phyloP scores from a whole-genome alignment of 64 coral and sea anemone species.

The Stichodactyla mertensii region DNA sequence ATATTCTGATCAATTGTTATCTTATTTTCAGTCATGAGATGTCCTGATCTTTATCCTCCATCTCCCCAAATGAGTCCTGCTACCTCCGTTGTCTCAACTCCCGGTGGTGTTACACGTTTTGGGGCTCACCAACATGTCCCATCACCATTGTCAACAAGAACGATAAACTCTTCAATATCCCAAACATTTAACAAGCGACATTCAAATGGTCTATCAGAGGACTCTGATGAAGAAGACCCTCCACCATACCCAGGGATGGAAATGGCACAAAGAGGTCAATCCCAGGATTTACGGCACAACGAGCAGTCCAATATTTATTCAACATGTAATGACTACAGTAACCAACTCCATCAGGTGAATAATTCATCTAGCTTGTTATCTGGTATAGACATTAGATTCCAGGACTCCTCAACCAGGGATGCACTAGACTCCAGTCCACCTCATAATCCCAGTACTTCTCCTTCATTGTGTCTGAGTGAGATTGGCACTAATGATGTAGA shows the following conservation, averaged over 20 bases:
- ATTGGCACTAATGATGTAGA: not conserved
- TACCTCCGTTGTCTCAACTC: not conserved
- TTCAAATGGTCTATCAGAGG: not conserved
- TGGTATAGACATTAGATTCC: not conserved
- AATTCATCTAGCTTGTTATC: not conserved
- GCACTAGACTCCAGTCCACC: not conserved
- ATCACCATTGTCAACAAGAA: not conserved
- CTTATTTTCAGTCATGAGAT: slow-evolving; percentile 40
- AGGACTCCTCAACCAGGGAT: not conserved
- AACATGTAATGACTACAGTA: not conserved
- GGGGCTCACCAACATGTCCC: not conserved
- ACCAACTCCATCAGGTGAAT: not conserved
- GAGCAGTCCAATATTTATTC: not conserved
- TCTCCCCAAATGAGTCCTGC: slow-evolving; percentile 34
- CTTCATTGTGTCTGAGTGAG: not conserved
- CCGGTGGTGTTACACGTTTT: not conserved
- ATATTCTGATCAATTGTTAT: too few relatives aligned
- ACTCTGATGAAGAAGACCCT: slow-evolving; percentile 16
- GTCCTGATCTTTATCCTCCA: slow-evolving; percentile 57
- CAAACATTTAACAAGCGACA: not conserved
- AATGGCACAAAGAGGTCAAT: not conserved
- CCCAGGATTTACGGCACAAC: not conserved
- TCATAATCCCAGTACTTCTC: not conserved
- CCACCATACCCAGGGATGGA: slow-evolving; percentile 16
- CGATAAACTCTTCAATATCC: not conserved